These are phyloP conservation scores for Scomber japonicus DNA, from an alignment of 2,113 vertebrate genomes.

Conservation along the genomic window DNA sequence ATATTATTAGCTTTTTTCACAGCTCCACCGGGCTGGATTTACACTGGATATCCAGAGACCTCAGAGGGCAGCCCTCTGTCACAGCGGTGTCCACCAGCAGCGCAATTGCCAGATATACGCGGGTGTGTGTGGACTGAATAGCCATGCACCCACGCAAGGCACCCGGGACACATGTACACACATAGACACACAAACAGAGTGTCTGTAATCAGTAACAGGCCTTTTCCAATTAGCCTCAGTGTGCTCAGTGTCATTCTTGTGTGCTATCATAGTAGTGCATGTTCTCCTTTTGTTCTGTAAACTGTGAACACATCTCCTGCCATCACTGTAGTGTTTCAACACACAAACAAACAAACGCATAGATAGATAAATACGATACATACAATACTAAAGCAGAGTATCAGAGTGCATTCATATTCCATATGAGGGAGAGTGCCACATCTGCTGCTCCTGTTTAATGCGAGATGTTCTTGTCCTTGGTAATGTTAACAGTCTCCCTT, in stretches of 20 bases:
- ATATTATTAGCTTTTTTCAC: slow-evolving; percentile 88
- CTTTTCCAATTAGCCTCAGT: slow-evolving; percentile 68
- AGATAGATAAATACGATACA: background rate
- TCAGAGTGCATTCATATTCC: slow-evolving; percentile 46
- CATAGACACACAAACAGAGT: slow-evolving; percentile 10
- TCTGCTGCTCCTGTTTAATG: slow-evolving; percentile 61
- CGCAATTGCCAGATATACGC: slow-evolving; percentile 69
- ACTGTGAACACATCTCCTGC: slow-evolving; percentile 52
- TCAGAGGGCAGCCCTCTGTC: slow-evolving; percentile 82
- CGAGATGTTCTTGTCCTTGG: slow-evolving; percentile 75
- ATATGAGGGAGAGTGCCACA: slow-evolving; percentile 37
- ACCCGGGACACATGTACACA: background rate
- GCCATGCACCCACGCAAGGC: slow-evolving; percentile 45
- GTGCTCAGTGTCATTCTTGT: slow-evolving; percentile 52
- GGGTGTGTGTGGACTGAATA: slow-evolving; percentile 57
- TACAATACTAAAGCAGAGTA: too few species aligned
- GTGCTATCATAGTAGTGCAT: slow-evolving; percentile 39
- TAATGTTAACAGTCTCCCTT: slow-evolving; percentile 79
- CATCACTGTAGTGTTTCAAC: slow-evolving; percentile 13
- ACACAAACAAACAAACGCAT: background rate
- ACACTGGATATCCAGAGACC: slow-evolving; percentile 86
- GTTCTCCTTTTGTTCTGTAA: slow-evolving; percentile 46
- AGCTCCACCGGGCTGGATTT: slow-evolving; percentile 85
- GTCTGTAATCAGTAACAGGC: slow-evolving; percentile 69
- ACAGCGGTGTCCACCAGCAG: slow-evolving; percentile 69